Conservation (phyloP, 2,888 invertebrate genomes). For the Apodemia hepburni region DNA sequence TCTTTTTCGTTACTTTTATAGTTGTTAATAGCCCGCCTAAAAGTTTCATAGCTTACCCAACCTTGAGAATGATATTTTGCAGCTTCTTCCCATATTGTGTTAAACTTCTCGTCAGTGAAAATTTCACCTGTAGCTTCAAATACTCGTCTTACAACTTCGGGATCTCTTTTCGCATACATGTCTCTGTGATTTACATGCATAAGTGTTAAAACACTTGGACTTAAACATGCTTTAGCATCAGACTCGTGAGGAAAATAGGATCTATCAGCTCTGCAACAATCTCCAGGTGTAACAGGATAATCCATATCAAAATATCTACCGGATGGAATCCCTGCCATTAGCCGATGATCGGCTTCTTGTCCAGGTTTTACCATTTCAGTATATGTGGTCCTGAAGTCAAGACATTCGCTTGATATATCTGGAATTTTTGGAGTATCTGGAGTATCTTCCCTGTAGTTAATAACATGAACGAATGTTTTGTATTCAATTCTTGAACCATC, state of each 20-base stretch:
- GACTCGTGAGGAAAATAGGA: conserved; percentile 57
- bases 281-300: conserved; percentile 52
- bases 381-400: conserved; percentile 61
- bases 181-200: conserved; percentile 58
- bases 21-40: conserved; percentile 48
- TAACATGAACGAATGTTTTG: conserved; percentile 64
- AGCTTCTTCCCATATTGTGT: conserved; percentile 72
- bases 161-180: conserved; percentile 59
- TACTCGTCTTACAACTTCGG: conserved; percentile 54
- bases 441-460: conserved; percentile 63
- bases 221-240: conserved; percentile 51
- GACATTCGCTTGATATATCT: conserved; percentile 50
- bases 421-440: conserved; percentile 61
- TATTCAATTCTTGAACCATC: conserved; percentile 68
- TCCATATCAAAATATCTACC: conserved; percentile 64
- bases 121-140: conserved; percentile 74
- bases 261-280: conserved; percentile 47
- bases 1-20: conserved; percentile 29
- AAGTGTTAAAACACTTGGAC: conserved; percentile 54
- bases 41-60: conserved; percentile 78
- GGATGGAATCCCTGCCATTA: conserved; percentile 61
- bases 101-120: conserved; percentile 69
- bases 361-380: conserved; percentile 59
- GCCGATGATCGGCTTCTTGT: conserved; percentile 40
- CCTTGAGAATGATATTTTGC: conserved; percentile 68